Base-by-base conservation (phyloP, 2,113 vertebrate species). In the Rhodinocichla rosea region DNA sequence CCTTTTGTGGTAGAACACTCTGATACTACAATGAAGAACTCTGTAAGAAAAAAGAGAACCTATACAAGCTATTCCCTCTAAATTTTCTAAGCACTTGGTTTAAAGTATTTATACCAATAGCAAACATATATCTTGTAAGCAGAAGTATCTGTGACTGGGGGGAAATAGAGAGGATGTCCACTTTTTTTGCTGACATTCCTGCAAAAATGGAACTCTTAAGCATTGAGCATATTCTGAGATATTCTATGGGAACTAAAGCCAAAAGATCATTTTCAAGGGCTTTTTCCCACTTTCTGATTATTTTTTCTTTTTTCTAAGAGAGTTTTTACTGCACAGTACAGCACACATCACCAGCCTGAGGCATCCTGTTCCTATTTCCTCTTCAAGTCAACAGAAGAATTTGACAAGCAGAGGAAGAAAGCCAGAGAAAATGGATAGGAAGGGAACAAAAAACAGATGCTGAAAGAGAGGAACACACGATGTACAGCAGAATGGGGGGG, bases 381-480 rank as follows among this genome's bases (percentile, higher is more conserved):
- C 78, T 64, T 81, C 68, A 79, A 84, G 64, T 74, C 79, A 89
- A 44, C 63, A 60, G 55, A 83, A 87, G 87, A 40, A 65, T 71
- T 87, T 94, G 87, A 96, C 89, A 96, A 96, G 94, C 57, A 59
- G 62, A 95, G 62, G 40, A 94, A 84, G 63, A 94, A 90, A 86
- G 84, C 53, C 68, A 78, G 73, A 53, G 62, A 77, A 87, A 81
- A 82, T 5, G 45, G 42, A 67, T 65, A 64, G 39, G 40, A 90
- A 73, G 28, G 50, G 87, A 96, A 97, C 78, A 92, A 52, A 94
- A 97, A 96, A 87, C 93, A 96, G 95, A 96, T 90, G 95, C 94
- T 82, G 40, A 45, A 76, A 74, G 60, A 88, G 30, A 87, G 35
- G 62, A 90, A 89, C 0, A 1, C 56, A 92, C 4, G 0, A 52